These are phyloP conservation scores for Salticus scenicus DNA, from an alignment of 2,888 invertebrate genomes.

Conservation along the genomic window DNA sequence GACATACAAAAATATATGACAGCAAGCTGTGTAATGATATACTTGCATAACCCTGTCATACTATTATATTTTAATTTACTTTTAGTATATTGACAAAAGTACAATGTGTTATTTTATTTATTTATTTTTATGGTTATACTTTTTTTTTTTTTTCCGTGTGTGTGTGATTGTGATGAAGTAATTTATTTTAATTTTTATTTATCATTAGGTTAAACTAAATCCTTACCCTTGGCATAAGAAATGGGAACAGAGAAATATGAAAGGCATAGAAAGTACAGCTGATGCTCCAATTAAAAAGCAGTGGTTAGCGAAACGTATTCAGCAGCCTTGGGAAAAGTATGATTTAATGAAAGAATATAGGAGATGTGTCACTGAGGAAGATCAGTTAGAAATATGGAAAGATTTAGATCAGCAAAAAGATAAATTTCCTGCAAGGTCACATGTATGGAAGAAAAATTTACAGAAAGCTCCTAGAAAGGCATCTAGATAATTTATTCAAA, in stretches of 20 bases:
- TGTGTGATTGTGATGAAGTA: neutral
- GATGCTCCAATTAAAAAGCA: neutral
- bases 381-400: conserved; percentile 88
- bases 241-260: conserved; percentile 88
- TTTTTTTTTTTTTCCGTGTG: too few relatives aligned
- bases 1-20: too few relatives aligned
- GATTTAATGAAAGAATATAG: conserved; percentile 96
- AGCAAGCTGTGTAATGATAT: too few relatives aligned
- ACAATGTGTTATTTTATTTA: too few relatives aligned
- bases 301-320: conserved; percentile 21
- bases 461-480: conserved; percentile 29
- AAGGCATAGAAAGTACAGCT: conserved; percentile 81
- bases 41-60: too few relatives aligned
- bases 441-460: conserved; percentile 57
- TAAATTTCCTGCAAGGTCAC: conserved; percentile 22
- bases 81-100: too few relatives aligned
- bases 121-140: too few relatives aligned
- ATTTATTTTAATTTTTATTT: conserved; percentile 39
- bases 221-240: conserved; percentile 90
- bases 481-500: neutral
- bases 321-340: conserved; percentile 85
- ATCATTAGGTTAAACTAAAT: conserved; percentile 79
- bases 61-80: too few relatives aligned
- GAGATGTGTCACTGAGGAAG: conserved; percentile 88
- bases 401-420: conserved; percentile 84